These are phyloP conservation scores for Phaethon lepturus DNA, from an alignment of 2,113 vertebrate species.

Conservation along the genomic window DNA sequence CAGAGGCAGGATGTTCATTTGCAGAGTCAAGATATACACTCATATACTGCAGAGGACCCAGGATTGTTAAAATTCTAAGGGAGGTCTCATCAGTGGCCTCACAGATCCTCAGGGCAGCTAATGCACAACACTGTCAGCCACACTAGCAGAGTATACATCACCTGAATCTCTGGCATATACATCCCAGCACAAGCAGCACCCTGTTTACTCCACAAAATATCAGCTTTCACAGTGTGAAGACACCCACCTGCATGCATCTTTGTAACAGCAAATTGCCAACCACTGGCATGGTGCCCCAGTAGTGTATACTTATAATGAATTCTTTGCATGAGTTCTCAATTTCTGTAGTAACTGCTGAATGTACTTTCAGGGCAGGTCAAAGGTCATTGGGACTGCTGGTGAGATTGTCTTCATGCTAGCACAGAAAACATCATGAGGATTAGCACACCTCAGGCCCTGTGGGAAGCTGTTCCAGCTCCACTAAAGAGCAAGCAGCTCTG, in stretches of 20 bases:
- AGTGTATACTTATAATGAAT: neutral
- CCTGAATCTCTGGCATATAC: neutral
- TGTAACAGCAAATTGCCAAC: neutral
- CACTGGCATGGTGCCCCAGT: neutral
- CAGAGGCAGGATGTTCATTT: neutral
- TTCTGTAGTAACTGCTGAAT: neutral
- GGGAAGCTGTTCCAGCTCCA: neutral
- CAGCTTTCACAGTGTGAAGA: neutral
- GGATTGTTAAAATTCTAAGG: neutral
- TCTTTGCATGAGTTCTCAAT: neutral
- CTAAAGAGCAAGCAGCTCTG: neutral
- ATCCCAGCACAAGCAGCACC: neutral
- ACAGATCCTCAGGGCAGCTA: neutral
- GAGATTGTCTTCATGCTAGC: neutral
- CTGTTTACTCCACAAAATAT: neutral
- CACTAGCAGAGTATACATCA: neutral
- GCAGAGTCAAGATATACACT: neutral
- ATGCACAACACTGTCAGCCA: neutral
- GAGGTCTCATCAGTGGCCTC: neutral
- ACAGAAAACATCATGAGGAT: neutral
- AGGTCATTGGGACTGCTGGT: neutral
- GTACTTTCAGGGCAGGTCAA: neutral
- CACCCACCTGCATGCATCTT: neutral
- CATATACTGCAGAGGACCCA: neutral
- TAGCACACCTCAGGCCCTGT: neutral